Evolutionary conservation across 2,888 invertebrate species (phyloP), one percentile per base, ranked within the genome.

Genomic region (Agonopterix arenella): DNA sequence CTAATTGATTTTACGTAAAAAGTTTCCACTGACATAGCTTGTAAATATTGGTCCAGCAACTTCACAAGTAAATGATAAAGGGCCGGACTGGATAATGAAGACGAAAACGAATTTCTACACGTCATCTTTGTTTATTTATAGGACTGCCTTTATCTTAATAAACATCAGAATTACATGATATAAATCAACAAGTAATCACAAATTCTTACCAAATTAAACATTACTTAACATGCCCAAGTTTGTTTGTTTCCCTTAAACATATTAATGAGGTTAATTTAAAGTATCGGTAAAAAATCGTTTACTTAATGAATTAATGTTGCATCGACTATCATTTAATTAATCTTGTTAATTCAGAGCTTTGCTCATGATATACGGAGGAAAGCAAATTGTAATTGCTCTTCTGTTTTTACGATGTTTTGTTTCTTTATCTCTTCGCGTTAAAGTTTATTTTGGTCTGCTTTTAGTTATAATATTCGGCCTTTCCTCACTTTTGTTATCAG

Each of bases 251-350:
- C 48, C 16, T 44, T 44, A 37, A 44, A 36, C 53, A 54, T 56
- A 52, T 59, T 64, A 68, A 67, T 62, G 64, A 66, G 62, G 60
- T 62, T 60, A 58, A 61, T 67, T 62, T 62, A 61, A 60, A 64
- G 50, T 55, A 59, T 60, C 58, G 45, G 52, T 60, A 58, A 69
- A 65, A 67, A 68, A 57, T 61, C 58, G 61, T 68, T 65, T 64
- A 64, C 61, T 66, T 66, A 71, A 73, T 74, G 65, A 80, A 76
- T 79, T 68, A 73, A 71, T 70, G 68, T 63, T 62, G 52, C 60
- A 54, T 58, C 58, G 54, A 57, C 68, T 77, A 80, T 80, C 77
- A 73, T 73, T 77, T 78, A 80, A 79, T 81, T 79, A 79, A 80
- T 80, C 79, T 68, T 62, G 61, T 65, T 64, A 65, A 71, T 70